These are phyloP conservation scores for Melanotaenia boesemani DNA, from an alignment of 2,797 vertebrate genomes.

Conservation along the genomic window DNA sequence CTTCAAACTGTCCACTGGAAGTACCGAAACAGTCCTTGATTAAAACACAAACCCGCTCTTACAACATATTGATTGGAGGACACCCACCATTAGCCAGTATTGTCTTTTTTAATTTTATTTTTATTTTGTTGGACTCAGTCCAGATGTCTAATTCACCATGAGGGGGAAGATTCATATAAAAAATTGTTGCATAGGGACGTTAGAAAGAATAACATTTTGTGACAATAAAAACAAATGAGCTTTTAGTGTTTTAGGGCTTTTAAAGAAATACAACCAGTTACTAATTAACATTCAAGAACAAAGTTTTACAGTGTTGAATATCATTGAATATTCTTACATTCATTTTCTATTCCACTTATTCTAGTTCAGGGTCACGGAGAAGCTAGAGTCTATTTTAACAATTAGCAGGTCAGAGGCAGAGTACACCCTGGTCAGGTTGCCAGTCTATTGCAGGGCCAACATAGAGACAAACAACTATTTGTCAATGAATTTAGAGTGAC, in stretches of 20 bases:
- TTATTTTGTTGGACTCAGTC: conserved; percentile 2
- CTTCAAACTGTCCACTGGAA: conserved; percentile 46
- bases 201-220: conserved; percentile 4
- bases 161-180: neutral
- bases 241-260: neutral
- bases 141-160: conserved; percentile 27
- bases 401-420: too few species aligned
- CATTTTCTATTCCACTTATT: too few species aligned
- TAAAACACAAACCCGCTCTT: conserved; percentile 45
- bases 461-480: too few species aligned
- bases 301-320: too few species aligned
- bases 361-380: too few species aligned
- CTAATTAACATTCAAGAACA: neutral
- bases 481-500: too few species aligned
- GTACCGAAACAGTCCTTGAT: conserved; percentile 42
- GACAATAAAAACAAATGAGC: neutral
- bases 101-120: neutral
- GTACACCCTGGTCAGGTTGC: too few species aligned
- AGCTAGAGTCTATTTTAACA: too few species aligned
- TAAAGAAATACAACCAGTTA: neutral
- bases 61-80: conserved; percentile 34
- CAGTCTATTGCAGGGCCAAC: too few species aligned
- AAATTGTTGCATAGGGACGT: conserved; percentile 6
- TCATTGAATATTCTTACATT: too few species aligned
- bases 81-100: neutral